phyloP scores from a whole-genome alignment of 2,888 invertebrate genomes.

The Neoascia interrupta region DNA sequence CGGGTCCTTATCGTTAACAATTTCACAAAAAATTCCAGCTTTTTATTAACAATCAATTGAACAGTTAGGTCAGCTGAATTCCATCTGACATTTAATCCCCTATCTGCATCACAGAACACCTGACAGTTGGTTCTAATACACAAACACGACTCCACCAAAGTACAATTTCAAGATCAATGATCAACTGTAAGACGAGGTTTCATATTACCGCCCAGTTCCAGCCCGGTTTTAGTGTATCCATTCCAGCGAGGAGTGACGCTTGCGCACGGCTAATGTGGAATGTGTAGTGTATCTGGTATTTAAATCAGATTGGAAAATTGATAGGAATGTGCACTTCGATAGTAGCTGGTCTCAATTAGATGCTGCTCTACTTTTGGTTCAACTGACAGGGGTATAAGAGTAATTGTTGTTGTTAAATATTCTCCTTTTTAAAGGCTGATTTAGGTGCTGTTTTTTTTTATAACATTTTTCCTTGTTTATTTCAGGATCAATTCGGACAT shows the following conservation, averaged over 20 bases:
- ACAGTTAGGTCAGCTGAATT: constrained; percentile 37
- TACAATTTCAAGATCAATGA: constrained; percentile 59
- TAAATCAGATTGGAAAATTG: constrained; percentile 41
- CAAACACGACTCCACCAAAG: no score
- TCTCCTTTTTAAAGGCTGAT: neutral
- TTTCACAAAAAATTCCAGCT: constrained; percentile 25
- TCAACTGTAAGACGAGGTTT: constrained; percentile 49
- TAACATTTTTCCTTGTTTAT: constrained; percentile 73
- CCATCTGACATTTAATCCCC: constrained; percentile 21
- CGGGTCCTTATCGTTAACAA: neutral
- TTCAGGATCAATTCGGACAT: constrained; percentile 89
- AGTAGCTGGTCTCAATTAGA: no score
- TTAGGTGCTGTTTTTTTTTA: neutral
- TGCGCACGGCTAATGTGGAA: constrained; percentile 20
- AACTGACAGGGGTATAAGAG: constrained; percentile 26
- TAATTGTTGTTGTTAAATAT: neutral
- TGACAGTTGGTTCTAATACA: no score
- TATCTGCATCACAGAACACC: constrained; percentile 1
- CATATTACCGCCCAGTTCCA: constrained; percentile 24
- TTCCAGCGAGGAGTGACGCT: neutral
- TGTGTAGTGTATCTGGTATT: constrained; percentile 22
- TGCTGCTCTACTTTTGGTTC: constrained; percentile 47
- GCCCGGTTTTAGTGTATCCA: constrained; percentile 31
- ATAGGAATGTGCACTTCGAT: constrained; percentile 26
- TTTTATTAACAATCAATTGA: constrained; percentile 4